Conservation (phyloP, 2,113 vertebrate genomes). For the Gallinago paraguaiae region DNA sequence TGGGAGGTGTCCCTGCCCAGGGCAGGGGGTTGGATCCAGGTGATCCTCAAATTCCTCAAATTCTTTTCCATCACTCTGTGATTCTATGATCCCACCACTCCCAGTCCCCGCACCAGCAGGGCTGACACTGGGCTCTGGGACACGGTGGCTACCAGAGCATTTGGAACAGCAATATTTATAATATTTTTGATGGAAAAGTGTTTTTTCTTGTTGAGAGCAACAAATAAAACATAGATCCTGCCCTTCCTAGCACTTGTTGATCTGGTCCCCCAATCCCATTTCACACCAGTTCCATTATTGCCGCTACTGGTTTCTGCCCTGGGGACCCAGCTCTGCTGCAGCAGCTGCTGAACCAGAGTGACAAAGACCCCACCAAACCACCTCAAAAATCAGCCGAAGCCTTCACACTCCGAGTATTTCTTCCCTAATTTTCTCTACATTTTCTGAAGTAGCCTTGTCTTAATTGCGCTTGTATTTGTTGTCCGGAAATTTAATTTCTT, state of each 20-base stretch:
- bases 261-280: neutral
- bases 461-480: neutral
- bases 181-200: neutral
- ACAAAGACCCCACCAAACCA: neutral
- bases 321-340: neutral
- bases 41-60: no score
- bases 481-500: conserved; percentile 27
- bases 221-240: neutral
- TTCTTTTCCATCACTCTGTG: no score
- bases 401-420: neutral
- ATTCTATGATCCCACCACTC: neutral
- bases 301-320: accelerated
- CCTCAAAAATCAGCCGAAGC: neutral
- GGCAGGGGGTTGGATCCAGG: no score
- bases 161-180: accelerated
- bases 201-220: neutral
- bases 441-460: neutral
- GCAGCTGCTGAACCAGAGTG: accelerated
- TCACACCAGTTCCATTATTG: neutral
- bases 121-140: neutral
- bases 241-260: neutral
- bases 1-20: no score
- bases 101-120: accelerated
- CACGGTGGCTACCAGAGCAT: neutral
- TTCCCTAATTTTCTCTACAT: accelerated